These are phyloP conservation scores for Pelochelys cantorii DNA, from an alignment of 2,797 vertebrate species.

Conservation along the genomic window DNA sequence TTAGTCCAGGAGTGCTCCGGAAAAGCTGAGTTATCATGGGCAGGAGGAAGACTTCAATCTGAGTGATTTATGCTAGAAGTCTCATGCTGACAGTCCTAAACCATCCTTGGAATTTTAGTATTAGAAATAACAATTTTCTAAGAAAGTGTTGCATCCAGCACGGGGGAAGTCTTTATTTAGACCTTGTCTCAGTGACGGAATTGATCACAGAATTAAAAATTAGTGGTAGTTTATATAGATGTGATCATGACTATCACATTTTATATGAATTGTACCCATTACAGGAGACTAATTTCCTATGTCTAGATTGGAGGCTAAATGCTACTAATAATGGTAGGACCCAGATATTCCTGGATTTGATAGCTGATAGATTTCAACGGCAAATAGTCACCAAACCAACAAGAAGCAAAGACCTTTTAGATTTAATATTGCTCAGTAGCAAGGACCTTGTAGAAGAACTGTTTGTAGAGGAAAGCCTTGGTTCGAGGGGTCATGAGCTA, in stretches of 20 bases:
- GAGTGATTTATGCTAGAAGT: background rate
- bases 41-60: background rate
- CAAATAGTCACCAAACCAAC: too few relatives aligned
- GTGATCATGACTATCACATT: background rate
- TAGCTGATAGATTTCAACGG: too few relatives aligned
- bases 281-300: background rate
- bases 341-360: too few relatives aligned
- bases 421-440: too few relatives aligned
- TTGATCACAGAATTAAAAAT: background rate
- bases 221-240: background rate
- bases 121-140: background rate
- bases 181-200: background rate
- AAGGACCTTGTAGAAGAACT: too few relatives aligned
- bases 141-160: background rate
- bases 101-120: background rate
- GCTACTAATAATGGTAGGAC: background rate
- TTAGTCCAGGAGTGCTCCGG: background rate
- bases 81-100: background rate
- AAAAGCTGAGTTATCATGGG: background rate
- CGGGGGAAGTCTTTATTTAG: background rate
- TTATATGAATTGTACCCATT: background rate
- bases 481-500: too few relatives aligned
- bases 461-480: too few relatives aligned
- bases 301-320: background rate
- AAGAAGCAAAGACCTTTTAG: too few relatives aligned